phyloP scores from a whole-genome alignment of 37 sponge, comb jelly and placozoan species.

The Theonella swinhoei region DNA sequence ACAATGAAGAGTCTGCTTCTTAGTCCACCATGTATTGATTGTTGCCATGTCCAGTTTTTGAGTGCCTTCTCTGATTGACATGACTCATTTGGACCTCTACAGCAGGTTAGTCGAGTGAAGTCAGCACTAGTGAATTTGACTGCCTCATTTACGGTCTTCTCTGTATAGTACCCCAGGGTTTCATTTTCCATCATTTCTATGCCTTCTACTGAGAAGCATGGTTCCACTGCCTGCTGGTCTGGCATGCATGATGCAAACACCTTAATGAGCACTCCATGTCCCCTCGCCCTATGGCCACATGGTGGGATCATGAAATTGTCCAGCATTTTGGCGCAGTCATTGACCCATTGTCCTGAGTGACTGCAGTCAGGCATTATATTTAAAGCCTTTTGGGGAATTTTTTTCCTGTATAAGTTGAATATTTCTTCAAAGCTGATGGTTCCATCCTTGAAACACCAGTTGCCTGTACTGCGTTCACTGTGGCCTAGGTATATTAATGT shows the following conservation, averaged over 20 bases:
- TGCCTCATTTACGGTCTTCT: too few species aligned
- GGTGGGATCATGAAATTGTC: constrained; percentile 28
- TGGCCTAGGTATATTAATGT: constrained; percentile 52
- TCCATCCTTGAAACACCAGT: constrained; percentile 71
- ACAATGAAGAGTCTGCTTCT: too few species aligned
- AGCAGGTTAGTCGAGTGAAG: too few species aligned
- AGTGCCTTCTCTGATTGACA: too few species aligned
- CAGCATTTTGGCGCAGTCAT: constrained; percentile 7
- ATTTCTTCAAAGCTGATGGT: constrained; percentile 39
- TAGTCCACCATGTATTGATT: too few species aligned
- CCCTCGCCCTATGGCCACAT: constrained; percentile 51
- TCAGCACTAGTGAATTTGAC: too few species aligned
- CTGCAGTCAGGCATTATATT: constrained; percentile 42
- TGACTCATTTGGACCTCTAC: too few species aligned
- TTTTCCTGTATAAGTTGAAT: constrained; percentile 32
- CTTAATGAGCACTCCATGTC: constrained; percentile 43
- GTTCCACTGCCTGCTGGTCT: constrained; percentile 13
- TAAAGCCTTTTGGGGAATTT: constrained; percentile 23
- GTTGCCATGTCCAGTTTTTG: too few species aligned
- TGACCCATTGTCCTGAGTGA: constrained; percentile 42
- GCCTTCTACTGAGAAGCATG: not conserved
- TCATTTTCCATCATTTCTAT: too few species aligned
- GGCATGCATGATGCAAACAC: constrained; percentile 43
- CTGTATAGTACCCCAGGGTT: too few species aligned
- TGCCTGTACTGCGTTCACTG: constrained; percentile 54